phyloP scores from a whole-genome alignment of 2,888 invertebrate genomes.

The Metellina segmentata region DNA sequence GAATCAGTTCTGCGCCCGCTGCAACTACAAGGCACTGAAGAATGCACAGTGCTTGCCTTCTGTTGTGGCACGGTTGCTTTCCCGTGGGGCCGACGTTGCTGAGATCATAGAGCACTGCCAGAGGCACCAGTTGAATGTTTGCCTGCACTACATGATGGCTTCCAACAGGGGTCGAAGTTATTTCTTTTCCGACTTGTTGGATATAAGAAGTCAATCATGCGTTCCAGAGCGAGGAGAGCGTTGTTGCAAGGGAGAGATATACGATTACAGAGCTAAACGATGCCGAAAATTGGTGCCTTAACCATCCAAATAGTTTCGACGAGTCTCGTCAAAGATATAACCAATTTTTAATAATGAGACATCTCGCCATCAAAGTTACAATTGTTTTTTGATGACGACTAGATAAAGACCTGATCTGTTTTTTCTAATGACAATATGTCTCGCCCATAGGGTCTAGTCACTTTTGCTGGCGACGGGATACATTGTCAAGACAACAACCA shows the following conservation, averaged over 20 bases:
- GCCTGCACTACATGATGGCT: conserved; percentile 7
- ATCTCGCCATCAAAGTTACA: too few species aligned
- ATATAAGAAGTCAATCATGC: conserved; percentile 8
- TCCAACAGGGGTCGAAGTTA: background rate
- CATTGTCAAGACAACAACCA: too few species aligned
- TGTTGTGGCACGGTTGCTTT: conserved; percentile 17
- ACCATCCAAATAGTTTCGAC: background rate
- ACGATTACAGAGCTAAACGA: conserved; percentile 8
- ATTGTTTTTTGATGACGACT: too few species aligned
- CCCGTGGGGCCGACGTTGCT: background rate
- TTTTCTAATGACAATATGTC: too few species aligned
- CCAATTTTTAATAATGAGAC: too few species aligned
- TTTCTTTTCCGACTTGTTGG: conserved; percentile 15
- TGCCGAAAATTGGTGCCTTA: conserved; percentile 1
- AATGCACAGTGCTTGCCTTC: conserved; percentile 15
- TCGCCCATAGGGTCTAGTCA: too few species aligned
- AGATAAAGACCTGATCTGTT: too few species aligned
- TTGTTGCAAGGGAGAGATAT: conserved; percentile 28
- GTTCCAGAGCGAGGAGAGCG: background rate
- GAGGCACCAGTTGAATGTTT: background rate
- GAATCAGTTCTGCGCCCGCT: conserved; percentile 47
- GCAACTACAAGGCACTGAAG: conserved; percentile 19
- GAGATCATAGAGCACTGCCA: conserved; percentile 4
- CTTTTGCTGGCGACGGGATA: too few species aligned
- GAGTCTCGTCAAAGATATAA: too few species aligned